A percentile compares a stretch with the other conserved stretches of the same genome.
phyloP scores from a whole-genome alignment of 23 tunicate species.

The Botrylloides violaceus region DNA sequence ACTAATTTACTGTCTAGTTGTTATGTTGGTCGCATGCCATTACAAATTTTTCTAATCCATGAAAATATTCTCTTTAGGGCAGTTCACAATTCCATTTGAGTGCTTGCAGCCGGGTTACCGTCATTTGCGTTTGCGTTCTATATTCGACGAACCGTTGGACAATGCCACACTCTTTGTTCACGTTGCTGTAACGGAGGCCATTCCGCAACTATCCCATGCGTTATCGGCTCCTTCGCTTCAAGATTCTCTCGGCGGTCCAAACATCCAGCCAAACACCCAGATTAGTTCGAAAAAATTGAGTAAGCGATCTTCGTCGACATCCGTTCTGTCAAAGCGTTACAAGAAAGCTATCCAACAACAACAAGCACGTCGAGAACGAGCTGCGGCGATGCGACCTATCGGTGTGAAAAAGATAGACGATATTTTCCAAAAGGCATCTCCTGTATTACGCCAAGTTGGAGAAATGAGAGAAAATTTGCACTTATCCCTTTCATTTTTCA shows the following conservation, averaged over 20 bases:
- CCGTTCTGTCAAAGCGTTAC: slow-evolving; percentile 1
- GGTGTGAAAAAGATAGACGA: slow-evolving; percentile 26
- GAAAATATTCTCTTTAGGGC: slow-evolving; percentile 39
- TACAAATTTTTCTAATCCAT: not conserved
- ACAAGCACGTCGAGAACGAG: slow-evolving; percentile 25
- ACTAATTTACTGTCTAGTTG: too few species aligned
- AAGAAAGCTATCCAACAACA: slow-evolving; percentile 33
- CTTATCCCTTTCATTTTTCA: slow-evolving; percentile 12
- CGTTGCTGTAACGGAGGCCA: slow-evolving; percentile 52
- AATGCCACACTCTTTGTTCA: slow-evolving; percentile 93
- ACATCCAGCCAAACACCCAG: not conserved
- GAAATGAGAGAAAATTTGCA: slow-evolving; percentile 21
- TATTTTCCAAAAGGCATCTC: slow-evolving; percentile 4
- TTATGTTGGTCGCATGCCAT: not conserved
- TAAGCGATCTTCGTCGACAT: slow-evolving; percentile 15
- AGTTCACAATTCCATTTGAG: slow-evolving; percentile 88
- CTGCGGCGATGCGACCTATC: slow-evolving; percentile 23
- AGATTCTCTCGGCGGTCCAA: not conserved
- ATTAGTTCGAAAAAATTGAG: not conserved
- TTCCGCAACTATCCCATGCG: slow-evolving; percentile 5
- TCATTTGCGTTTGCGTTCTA: slow-evolving; percentile 75
- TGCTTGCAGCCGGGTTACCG: slow-evolving; percentile 96
- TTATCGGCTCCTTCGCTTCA: slow-evolving; percentile 16
- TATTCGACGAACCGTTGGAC: slow-evolving; percentile 93
- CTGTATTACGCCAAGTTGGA: slow-evolving; percentile 4